A percentile compares a stretch with the other conserved stretches of the same genome.
These are phyloP conservation scores for Drepanosiphum platanoidis DNA, from an alignment of 2,888 invertebrate genomes.

Conservation along the genomic window DNA sequence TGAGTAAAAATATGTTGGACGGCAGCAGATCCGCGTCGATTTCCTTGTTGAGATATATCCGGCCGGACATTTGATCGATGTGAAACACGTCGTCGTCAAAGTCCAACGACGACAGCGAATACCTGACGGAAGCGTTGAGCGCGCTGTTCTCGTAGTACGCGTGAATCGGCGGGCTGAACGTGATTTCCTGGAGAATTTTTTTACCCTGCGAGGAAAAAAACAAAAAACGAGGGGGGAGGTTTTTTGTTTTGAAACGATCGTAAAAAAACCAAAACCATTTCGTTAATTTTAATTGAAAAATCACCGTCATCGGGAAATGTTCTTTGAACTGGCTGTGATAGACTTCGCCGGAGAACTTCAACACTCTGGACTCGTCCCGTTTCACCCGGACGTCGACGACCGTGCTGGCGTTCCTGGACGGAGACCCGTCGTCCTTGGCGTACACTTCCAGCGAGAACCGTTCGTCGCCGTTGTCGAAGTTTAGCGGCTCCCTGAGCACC, in stretches of 20 bases:
- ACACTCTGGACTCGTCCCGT: constrained; percentile 84
- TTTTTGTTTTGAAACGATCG: too few species aligned
- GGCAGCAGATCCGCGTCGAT: constrained; percentile 83
- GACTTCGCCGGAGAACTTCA: constrained; percentile 82
- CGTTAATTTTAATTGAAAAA: too few species aligned
- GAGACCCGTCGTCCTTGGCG: constrained; percentile 87
- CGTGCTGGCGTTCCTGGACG: constrained; percentile 78
- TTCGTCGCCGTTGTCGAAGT: constrained; percentile 83
- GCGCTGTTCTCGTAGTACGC: constrained; percentile 84
- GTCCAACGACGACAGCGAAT: constrained; percentile 82
- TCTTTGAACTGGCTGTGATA: constrained; percentile 85
- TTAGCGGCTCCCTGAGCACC: constrained; percentile 78
- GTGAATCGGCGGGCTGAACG: constrained; percentile 77
- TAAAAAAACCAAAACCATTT: too few species aligned
- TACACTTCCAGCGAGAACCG: constrained; percentile 79
- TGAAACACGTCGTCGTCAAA: constrained; percentile 82
- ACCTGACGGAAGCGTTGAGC: constrained; percentile 78
- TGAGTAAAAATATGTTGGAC: constrained; percentile 80
- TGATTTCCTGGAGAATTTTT: constrained; percentile 76
- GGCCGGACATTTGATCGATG: constrained; percentile 79
- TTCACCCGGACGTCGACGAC: constrained; percentile 77
- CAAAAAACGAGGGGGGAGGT: too few species aligned
- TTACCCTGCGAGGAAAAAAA: constrained; percentile 71
- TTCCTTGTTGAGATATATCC: constrained; percentile 80
- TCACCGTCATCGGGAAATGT: constrained; percentile 82